These are phyloP conservation scores for Pseudomyrmex pallidus DNA, from an alignment of 1,140 invertebrate genomes.

Conservation along the genomic window DNA sequence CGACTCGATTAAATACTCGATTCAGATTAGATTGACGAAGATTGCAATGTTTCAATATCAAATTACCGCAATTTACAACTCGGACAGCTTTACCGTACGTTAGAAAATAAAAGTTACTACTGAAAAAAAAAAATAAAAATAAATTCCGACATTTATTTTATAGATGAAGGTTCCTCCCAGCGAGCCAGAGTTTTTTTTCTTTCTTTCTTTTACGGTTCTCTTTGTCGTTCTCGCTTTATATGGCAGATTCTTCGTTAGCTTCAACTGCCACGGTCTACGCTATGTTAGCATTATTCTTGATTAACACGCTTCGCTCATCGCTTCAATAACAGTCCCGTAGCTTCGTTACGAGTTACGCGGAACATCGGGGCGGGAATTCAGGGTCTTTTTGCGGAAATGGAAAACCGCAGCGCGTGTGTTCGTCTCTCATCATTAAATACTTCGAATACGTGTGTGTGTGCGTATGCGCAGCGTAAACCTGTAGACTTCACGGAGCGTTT, in stretches of 20 bases:
- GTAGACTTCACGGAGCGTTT: slow-evolving; percentile 37
- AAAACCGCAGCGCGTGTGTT: slow-evolving; percentile 62
- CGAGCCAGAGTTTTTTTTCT: too few species aligned
- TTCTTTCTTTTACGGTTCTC: neutral
- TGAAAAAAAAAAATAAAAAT: too few species aligned
- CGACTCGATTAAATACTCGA: neutral
- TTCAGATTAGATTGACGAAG: neutral
- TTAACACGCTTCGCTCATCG: slow-evolving; percentile 13
- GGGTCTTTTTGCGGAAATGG: slow-evolving; percentile 70
- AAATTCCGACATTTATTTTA: neutral
- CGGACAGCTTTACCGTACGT: too few species aligned
- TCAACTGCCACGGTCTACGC: neutral
- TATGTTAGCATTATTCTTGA: slow-evolving; percentile 24
- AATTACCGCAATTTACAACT: too few species aligned
- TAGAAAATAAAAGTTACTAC: too few species aligned
- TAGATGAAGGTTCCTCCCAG: slow-evolving; percentile 1
- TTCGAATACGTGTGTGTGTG: too few species aligned
- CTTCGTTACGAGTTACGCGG: slow-evolving; percentile 5
- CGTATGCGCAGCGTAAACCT: too few species aligned
- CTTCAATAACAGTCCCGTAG: slow-evolving; percentile 32
- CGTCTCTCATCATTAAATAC: slow-evolving; percentile 63
- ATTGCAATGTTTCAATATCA: neutral
- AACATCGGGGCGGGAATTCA: slow-evolving; percentile 7
- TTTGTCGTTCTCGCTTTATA: neutral
- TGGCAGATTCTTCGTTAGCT: neutral